A percentile compares a stretch with the other conserved stretches of the same genome.
These are phyloP conservation scores for Drosophila burlai DNA, from an alignment of 1,140 invertebrate species.

Conservation along the genomic window DNA sequence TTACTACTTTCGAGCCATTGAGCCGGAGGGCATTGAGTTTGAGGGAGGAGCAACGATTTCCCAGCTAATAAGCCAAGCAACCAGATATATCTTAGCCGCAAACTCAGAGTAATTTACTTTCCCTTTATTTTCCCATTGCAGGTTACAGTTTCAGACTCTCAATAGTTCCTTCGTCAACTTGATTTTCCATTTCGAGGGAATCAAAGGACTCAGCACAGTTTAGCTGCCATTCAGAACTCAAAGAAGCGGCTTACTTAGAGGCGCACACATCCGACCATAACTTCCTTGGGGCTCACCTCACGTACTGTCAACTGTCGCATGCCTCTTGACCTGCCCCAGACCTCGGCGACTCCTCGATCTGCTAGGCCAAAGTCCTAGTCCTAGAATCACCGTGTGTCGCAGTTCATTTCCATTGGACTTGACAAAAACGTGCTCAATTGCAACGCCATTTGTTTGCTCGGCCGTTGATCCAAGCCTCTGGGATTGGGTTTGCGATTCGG, in stretches of 20 bases:
- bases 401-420: constrained; percentile 76
- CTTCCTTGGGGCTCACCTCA: constrained; percentile 76
- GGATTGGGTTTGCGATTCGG: constrained; percentile 10
- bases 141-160: not conserved
- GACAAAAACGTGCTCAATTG: constrained; percentile 83
- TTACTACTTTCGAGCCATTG: constrained; percentile 60
- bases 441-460: constrained; percentile 83
- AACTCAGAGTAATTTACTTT: not conserved
- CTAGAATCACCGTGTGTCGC: constrained; percentile 57
- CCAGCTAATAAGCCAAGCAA: constrained; percentile 5
- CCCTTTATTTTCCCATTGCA: not conserved
- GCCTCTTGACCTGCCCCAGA: constrained; percentile 53
- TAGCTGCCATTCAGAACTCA: constrained; percentile 9
- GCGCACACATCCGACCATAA: constrained; percentile 35
- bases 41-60: too few species aligned
- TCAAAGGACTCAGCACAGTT: not conserved
- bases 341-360: constrained; percentile 5
- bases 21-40: constrained; percentile 7
- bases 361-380: not conserved
- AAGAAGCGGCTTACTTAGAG: constrained; percentile 9
- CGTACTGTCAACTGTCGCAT: constrained; percentile 61
- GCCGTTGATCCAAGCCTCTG: constrained; percentile 60
- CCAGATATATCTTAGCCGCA: not conserved
- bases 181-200: constrained; percentile 5
- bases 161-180: not conserved